Evolutionary conservation across 1,140 invertebrate genomes (phyloP).

Genomic region (Rhagoletis zephyria): DNA sequence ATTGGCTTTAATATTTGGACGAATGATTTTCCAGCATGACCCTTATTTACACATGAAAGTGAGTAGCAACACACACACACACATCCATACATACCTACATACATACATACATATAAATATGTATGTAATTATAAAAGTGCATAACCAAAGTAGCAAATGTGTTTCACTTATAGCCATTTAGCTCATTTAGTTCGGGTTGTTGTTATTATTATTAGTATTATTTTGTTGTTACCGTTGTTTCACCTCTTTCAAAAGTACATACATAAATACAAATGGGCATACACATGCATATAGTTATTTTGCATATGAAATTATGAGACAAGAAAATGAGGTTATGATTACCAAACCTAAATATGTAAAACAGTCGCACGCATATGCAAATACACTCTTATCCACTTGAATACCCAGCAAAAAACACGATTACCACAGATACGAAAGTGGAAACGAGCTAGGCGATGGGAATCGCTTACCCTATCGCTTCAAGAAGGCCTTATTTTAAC

Average conservation of each 20-base stretch:
- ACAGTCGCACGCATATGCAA: background rate
- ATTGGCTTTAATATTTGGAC: no score
- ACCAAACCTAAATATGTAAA: background rate
- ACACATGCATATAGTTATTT: background rate
- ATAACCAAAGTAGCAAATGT: background rate
- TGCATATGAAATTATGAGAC: constrained; percentile 37
- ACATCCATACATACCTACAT: no score
- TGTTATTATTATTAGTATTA: background rate
- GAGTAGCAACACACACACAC: no score
- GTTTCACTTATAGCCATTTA: constrained; percentile 17
- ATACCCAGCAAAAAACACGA: no score
- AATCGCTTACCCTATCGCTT: no score
- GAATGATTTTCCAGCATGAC: background rate
- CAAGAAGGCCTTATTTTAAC: no score
- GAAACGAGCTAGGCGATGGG: no score
- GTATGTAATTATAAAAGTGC: background rate
- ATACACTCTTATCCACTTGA: background rate
- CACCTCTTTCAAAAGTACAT: constrained; percentile 16
- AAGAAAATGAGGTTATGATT: constrained; percentile 31
- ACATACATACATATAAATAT: no score
- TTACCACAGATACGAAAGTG: no score
- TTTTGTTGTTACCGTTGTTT: constrained; percentile 7
- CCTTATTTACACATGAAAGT: no score
- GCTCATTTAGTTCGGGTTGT: background rate
- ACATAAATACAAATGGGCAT: background rate